Evolutionary conservation across 2,888 invertebrate species (phyloP), one percentile per base, ranked within the genome.

Genomic region (Eilema sororculum): DNA sequence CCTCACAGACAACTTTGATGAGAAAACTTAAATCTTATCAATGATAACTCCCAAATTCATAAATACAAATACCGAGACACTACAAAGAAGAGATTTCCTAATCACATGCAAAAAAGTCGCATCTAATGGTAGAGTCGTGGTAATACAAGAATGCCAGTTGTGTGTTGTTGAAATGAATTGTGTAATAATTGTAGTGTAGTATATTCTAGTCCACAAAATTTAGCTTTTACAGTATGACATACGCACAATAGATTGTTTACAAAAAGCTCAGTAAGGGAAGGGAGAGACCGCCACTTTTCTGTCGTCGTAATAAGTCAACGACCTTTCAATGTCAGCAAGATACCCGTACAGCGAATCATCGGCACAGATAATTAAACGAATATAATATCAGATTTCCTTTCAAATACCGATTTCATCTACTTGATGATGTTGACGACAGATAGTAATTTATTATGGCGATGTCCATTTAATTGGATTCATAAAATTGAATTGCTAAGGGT

Each of bases 271-370:
- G 72, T 82, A 84, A 87, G 86, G 86, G 88, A 90, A 91, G 89
- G 90, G 90, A 88, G 88, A 86, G 84, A 80, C 83, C 84, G 78
- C 85, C 84, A 86, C 89, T 86, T 52, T 52, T 84, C 83, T 85
- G 85, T 81, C 85, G 88, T 84, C 86, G 83, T 87, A 85, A 84
- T 85, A 88, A 88, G 94, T 93, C 93, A 93, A 92, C 84, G 91
- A 94, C 89, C 94, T 91, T 87, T 94, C 93, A 94, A 94, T 93
- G 94, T 93, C 93, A 91, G 87, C 87, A 77, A 84, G 88, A 87
- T 85, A 87, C 87, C 88, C 86, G 85, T 80, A 86, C 85, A 79
- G 80, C 87, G 86, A 88, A 91, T 90, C 87, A 89, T 87, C 87
- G 84, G 78, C 85, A 81, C 86, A 83, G 84, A 86, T 85, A 82